These are phyloP conservation scores for Apotomis turbidana DNA, from an alignment of 2,888 invertebrate genomes.

Conservation along the genomic window DNA sequence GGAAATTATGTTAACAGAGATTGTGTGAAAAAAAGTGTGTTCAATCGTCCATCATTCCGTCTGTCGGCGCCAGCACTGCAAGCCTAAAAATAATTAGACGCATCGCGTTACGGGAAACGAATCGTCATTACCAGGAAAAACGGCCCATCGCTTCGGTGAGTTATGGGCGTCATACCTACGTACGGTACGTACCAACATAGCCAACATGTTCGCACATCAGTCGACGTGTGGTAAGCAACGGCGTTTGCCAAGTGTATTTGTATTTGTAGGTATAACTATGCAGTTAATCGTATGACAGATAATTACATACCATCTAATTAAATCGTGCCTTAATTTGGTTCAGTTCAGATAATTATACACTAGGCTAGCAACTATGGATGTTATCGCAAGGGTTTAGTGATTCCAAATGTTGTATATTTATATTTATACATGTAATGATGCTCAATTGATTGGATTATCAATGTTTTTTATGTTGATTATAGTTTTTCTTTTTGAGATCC, in stretches of 20 bases:
- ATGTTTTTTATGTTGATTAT: no score
- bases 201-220: conserved; percentile 5
- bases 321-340: no score
- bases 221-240: conserved; percentile 8
- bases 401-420: no score
- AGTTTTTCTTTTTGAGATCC: no score
- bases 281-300: no score
- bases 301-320: no score
- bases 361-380: no score
- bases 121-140: conserved; percentile 52
- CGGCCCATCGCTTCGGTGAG: conserved; percentile 38
- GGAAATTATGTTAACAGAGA: conserved; percentile 40
- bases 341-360: no score
- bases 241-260: neutral
- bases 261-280: neutral
- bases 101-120: conserved; percentile 53
- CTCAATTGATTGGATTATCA: no score
- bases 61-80: conserved; percentile 54
- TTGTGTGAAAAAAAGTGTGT: conserved; percentile 54
- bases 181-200: neutral
- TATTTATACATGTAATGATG: no score
- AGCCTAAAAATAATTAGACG: conserved; percentile 64
- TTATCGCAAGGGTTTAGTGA: no score
- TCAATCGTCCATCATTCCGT: conserved; percentile 63
- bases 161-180: conserved; percentile 41